A percentile compares a stretch with the other conserved stretches of the same genome.
Evolutionary conservation across 2,113 vertebrate species (phyloP).

Genomic region (Litocranius walleri): DNA sequence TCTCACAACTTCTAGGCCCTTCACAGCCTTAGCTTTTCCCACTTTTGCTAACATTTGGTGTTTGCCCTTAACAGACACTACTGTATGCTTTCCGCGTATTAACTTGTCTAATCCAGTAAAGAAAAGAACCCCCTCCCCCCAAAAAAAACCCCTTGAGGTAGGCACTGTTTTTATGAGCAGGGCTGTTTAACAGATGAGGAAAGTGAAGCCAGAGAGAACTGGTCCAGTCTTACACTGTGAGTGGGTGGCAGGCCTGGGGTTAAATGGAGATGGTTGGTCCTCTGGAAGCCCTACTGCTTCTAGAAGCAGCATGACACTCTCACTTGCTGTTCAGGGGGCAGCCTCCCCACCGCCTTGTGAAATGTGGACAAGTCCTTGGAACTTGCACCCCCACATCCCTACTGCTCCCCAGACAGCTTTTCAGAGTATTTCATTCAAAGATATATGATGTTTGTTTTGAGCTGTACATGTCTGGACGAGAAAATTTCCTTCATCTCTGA

Average conservation of each 20-base stretch:
- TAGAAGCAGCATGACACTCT: not conserved
- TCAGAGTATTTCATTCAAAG: not conserved
- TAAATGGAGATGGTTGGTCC: not conserved
- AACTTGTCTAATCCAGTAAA: not conserved
- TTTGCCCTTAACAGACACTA: not conserved
- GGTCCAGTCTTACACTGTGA: not conserved
- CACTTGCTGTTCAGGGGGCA: not conserved
- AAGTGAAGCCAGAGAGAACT: not conserved
- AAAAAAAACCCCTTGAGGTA: not conserved
- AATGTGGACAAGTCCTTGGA: not conserved
- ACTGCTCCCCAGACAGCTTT: not conserved
- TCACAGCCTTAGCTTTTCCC: too few relatives aligned
- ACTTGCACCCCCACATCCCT: not conserved
- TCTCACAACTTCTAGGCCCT: not conserved
- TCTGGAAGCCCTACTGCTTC: not conserved
- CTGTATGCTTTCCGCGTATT: rapidly evolving
- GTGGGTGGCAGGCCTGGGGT: not conserved
- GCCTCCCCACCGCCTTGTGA: not conserved
- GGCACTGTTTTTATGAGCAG: not conserved
- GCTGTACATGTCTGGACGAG: not conserved
- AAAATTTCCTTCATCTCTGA: not conserved
- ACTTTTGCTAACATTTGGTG: not conserved
- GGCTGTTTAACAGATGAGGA: not conserved
- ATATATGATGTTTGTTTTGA: not conserved
- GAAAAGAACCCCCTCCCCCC: not conserved